Base-by-base conservation (phyloP, 64 coral and sea anemone species). In the Porites lutea region DNA sequence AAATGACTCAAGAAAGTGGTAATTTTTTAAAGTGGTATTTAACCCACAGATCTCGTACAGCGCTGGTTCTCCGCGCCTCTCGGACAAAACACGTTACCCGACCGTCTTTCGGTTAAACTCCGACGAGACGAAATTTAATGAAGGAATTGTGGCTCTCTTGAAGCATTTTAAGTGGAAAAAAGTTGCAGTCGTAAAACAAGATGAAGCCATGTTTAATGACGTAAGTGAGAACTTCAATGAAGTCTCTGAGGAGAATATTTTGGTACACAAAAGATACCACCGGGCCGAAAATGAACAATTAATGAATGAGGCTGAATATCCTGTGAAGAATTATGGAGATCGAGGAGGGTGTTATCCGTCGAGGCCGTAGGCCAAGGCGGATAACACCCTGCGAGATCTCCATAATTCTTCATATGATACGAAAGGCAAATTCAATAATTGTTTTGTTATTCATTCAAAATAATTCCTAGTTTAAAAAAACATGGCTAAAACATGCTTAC, bases 161-260 rank as follows among this genome's bases (percentile, higher is more conserved):
- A 86, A 55, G 51, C 80, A 86, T 8, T 95, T 95, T 51, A 69
- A 91, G 10, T 96, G 94, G 89, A 92, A 37, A 13, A 86, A 61
- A 66, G 89, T 92, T 49, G 76, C 89, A 9, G 75, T 96, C 64
- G 77, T 88, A 47, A 96, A 96, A 51, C 74, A 92, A 83, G 94
- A 92, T 68, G 83, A 90, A 58, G 54, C 55, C 44, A 50, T 88
- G 15, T 96, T 83, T 58, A 88, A 96, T 21, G 89, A 96, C 16
- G 94, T 96, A 55, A 92, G 94, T 19, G 20, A 50, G 43, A 22
- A 60, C 13, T 22, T 23, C 27, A 81, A 3, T 10, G 48, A 6
- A 55, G 15, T n/a, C 19, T 53, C n/a, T 8, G 7, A 55, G 23
- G 5, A 4, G 8, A 55, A 3, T 78, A 7, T 47, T 27, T 37